Evolutionary conservation across 2,797 vertebrate genomes (phyloP).

Genomic region (Pangasius djambal): DNA sequence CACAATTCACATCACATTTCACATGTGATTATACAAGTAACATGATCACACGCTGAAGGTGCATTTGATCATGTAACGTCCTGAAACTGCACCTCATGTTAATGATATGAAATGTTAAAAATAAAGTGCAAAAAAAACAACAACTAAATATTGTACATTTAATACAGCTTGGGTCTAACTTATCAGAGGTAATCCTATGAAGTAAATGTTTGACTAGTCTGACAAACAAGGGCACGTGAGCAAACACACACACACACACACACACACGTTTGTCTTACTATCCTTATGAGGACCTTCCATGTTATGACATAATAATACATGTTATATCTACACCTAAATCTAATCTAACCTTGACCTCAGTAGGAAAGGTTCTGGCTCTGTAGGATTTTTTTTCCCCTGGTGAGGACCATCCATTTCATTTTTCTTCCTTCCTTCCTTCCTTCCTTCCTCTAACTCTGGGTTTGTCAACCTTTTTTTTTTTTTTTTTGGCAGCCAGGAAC

Average conservation of each 20-base stretch:
- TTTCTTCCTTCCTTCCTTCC: not conserved
- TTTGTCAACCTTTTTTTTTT: not conserved
- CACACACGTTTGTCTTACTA: not conserved
- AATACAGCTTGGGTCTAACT: not conserved
- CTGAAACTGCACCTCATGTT: not conserved
- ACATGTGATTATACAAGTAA: too few species aligned
- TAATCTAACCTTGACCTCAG: not conserved
- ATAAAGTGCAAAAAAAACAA: not conserved
- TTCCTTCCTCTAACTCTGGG: not conserved
- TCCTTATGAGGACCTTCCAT: not conserved
- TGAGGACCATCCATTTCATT: not conserved
- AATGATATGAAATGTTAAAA: not conserved
- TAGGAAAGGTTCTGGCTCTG: not conserved
- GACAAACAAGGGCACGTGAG: not conserved
- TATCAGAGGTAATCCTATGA: not conserved
- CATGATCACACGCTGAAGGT: not conserved
- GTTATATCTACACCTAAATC: not conserved
- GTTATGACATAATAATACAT: not conserved
- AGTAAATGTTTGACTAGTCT: slow-evolving; percentile 6
- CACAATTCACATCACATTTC: too few species aligned
- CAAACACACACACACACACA: not conserved
- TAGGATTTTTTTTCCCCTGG: too few species aligned
- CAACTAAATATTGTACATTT: not conserved
- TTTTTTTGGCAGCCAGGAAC: too few species aligned
- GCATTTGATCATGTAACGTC: not conserved